A percentile compares a stretch with the other conserved stretches of the same genome.
These are phyloP conservation scores for Drosophila helvetica DNA, from an alignment of 2,888 invertebrate genomes.

Conservation along the genomic window DNA sequence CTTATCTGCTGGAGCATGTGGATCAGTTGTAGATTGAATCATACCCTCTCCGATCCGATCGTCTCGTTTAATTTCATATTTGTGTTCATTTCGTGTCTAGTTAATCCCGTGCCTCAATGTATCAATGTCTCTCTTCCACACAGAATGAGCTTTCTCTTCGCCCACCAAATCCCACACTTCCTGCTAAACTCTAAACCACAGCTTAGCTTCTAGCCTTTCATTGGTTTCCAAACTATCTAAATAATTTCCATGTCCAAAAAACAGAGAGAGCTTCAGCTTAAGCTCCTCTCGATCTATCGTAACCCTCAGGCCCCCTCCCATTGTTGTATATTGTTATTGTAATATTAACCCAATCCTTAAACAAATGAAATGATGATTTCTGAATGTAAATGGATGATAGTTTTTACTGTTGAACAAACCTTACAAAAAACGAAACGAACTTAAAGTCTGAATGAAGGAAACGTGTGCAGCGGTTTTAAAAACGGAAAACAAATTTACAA, in stretches of 20 bases:
- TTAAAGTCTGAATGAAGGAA: conserved; percentile 77
- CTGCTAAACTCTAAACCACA: conserved; percentile 37
- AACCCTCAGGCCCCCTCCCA: conserved; percentile 56
- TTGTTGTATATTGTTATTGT: conserved; percentile 56
- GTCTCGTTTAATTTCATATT: conserved; percentile 23
- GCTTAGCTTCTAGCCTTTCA: conserved; percentile 35
- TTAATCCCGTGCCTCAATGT: conserved; percentile 1
- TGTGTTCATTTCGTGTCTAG: conserved; percentile 37
- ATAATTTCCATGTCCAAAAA: conserved; percentile 25
- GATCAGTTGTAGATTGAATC: conserved; percentile 69
- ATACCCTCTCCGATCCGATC: conserved; percentile 7
- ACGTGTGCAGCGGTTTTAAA: conserved; percentile 78
- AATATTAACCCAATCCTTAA: conserved; percentile 27
- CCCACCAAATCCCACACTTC: conserved; percentile 33
- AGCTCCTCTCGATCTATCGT: conserved; percentile 5
- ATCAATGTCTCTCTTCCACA: conserved; percentile 7
- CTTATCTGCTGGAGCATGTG: conserved; percentile 76
- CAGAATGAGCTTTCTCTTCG: conserved; percentile 42
- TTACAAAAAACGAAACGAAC: conserved; percentile 73
- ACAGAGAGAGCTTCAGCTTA: conserved; percentile 3
- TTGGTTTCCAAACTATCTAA: conserved; percentile 57
- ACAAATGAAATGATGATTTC: conserved; percentile 12
- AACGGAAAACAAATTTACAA: conserved; percentile 46
- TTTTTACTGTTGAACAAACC: conserved; percentile 55
- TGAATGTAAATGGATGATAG: conserved; percentile 39